Evolutionary conservation across 2,113 vertebrate species (phyloP).

Genomic region (Cynoglossus semilaevis): DNA sequence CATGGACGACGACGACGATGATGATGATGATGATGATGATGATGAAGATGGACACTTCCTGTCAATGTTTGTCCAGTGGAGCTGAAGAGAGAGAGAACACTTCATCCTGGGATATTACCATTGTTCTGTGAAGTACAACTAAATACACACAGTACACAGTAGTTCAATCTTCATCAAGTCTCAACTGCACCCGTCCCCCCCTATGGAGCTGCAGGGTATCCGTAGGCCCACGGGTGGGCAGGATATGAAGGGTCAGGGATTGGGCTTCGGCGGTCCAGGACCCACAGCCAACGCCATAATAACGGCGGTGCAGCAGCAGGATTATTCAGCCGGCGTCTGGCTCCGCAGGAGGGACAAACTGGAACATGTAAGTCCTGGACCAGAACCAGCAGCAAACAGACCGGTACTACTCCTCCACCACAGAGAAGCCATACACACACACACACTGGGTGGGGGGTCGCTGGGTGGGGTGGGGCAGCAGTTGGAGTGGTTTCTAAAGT

Average conservation of each 20-base stretch:
- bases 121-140: too few species aligned
- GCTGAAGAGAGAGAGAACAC: not conserved
- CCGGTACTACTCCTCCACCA: too few species aligned
- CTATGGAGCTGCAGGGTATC: conserved; percentile 78
- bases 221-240: conserved; percentile 75
- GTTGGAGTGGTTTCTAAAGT: not conserved
- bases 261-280: conserved; percentile 73
- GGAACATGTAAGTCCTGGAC: conserved; percentile 84
- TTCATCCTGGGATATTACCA: too few species aligned
- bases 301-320: conserved; percentile 87
- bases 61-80: not conserved
- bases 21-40: too few species aligned
- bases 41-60: too few species aligned
- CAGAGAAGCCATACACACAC: too few species aligned
- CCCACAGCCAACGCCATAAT: conserved; percentile 77
- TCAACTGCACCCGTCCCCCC: not conserved
- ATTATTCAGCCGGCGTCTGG: conserved; percentile 90
- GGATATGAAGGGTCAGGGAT: conserved; percentile 77
- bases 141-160: too few species aligned
- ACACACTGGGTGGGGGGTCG: too few species aligned
- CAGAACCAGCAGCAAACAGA: conserved; percentile 9
- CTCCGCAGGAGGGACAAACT: conserved; percentile 88
- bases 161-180: too few species aligned
- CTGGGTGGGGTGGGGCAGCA: too few species aligned
- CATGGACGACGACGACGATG: not conserved